Evolutionary conservation across 2,888 invertebrate species (phyloP).

Genomic region (Volucella bombylans): DNA sequence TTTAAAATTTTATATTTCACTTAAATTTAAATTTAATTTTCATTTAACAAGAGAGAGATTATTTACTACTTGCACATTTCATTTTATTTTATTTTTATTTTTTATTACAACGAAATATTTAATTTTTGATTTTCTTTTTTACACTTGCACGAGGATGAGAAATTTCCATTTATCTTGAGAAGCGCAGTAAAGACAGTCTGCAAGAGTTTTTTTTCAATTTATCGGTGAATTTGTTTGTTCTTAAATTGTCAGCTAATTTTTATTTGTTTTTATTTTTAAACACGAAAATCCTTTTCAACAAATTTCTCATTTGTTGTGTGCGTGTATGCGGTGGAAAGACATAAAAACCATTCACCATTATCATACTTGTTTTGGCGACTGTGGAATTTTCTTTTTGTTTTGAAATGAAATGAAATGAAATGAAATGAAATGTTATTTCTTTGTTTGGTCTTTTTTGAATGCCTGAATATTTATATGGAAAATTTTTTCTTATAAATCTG

Average conservation of each 20-base stretch:
- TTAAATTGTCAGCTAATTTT: not conserved
- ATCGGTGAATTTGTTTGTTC: constrained; percentile 22
- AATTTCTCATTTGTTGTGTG: constrained; percentile 64
- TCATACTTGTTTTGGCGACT: not conserved
- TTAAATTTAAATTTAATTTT: constrained; percentile 12
- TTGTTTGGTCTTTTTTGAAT: constrained; percentile 1
- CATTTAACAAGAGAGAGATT: constrained; percentile 28
- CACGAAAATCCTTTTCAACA: constrained; percentile 4
- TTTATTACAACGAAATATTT: not conserved
- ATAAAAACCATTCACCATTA: not conserved
- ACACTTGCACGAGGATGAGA: constrained; percentile 64
- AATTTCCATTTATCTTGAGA: constrained; percentile 25
- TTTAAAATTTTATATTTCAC: constrained; percentile 9
- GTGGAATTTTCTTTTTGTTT: constrained; percentile 42
- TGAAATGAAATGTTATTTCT: constrained; percentile 40
- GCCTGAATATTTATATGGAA: not conserved
- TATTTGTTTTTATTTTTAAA: constrained; percentile 10
- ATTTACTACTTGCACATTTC: constrained; percentile 49
- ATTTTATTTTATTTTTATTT: constrained; percentile 55
- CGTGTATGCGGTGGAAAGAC: not conserved
- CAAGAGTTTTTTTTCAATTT: not conserved
- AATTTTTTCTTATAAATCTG: not conserved
- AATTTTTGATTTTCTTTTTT: constrained; percentile 11
- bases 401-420: constrained; percentile 35
- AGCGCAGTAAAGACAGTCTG: constrained; percentile 12